These are phyloP conservation scores for Silurus meridionalis DNA, from an alignment of 2,113 vertebrate genomes.

Conservation along the genomic window DNA sequence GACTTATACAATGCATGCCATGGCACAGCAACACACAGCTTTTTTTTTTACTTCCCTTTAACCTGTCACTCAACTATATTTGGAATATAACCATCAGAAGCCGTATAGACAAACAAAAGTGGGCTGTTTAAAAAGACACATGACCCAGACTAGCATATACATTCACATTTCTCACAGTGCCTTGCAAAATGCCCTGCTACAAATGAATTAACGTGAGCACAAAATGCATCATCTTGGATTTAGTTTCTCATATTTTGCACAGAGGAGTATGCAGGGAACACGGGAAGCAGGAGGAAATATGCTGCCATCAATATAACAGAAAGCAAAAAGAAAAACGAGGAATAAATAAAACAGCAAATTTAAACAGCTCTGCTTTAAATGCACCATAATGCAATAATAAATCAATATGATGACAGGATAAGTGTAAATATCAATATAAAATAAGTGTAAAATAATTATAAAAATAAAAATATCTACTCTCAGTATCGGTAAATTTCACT, in stretches of 20 bases:
- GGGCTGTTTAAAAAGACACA: conserved; percentile 24
- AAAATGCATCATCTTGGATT: conserved; percentile 45
- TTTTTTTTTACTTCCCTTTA: background rate
- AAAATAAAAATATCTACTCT: background rate
- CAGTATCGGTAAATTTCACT: background rate
- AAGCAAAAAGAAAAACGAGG: background rate
- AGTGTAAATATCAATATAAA: background rate
- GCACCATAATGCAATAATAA: background rate
- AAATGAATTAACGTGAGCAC: conserved; percentile 49
- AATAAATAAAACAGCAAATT: background rate
- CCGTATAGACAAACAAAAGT: conserved; percentile 14
- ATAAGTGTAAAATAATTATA: background rate
- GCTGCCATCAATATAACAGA: conserved; percentile 19
- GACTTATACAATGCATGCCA: background rate
- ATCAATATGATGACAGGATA: background rate
- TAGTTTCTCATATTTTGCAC: conserved; percentile 56
- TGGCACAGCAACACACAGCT: background rate
- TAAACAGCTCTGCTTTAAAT: background rate
- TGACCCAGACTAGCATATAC: background rate
- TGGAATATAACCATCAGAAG: background rate
- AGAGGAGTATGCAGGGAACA: conserved; percentile 31
- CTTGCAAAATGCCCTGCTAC: conserved; percentile 38
- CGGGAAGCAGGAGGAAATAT: conserved; percentile 10
- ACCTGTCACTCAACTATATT: background rate
- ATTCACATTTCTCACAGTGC: conserved; percentile 50